Evolutionary conservation across 1,140 invertebrate species (phyloP).

Genomic region (Dermatophagoides farinae): DNA sequence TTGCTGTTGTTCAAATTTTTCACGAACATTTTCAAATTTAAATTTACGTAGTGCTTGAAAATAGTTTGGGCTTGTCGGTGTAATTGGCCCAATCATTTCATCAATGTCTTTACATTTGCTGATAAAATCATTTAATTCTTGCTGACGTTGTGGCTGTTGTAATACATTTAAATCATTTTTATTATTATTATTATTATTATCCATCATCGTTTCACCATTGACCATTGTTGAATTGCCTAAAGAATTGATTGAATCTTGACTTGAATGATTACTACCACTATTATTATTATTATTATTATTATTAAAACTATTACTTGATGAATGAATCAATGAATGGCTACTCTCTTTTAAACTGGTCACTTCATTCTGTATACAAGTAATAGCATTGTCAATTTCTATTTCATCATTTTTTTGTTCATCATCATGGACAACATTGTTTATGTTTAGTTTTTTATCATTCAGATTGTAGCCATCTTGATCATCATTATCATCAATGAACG

Average conservation of each 20-base stretch:
- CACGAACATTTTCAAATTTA: neutral
- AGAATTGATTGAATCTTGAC: neutral
- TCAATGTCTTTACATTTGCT: constrained; percentile 21
- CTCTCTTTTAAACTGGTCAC: neutral
- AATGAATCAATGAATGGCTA: neutral
- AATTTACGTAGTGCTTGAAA: neutral
- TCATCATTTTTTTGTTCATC: constrained; percentile 3
- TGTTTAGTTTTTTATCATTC: neutral
- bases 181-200: neutral
- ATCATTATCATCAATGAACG: neutral
- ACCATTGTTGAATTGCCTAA: neutral
- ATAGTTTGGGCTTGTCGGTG: constrained; percentile 16
- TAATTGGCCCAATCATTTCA: constrained; percentile 19
- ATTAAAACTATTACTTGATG: too few relatives aligned
- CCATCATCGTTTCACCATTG: neutral
- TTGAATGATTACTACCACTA: too few relatives aligned
- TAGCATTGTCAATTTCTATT: neutral
- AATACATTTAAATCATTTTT: neutral
- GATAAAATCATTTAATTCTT: constrained; percentile 14
- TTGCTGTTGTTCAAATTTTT: neutral
- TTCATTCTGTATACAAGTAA: neutral
- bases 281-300: too few relatives aligned
- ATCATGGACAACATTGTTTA: neutral
- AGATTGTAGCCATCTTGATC: neutral
- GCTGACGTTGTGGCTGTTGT: neutral